Conservation (phyloP, 2,888 invertebrate genomes). For the Patella pellucida region DNA sequence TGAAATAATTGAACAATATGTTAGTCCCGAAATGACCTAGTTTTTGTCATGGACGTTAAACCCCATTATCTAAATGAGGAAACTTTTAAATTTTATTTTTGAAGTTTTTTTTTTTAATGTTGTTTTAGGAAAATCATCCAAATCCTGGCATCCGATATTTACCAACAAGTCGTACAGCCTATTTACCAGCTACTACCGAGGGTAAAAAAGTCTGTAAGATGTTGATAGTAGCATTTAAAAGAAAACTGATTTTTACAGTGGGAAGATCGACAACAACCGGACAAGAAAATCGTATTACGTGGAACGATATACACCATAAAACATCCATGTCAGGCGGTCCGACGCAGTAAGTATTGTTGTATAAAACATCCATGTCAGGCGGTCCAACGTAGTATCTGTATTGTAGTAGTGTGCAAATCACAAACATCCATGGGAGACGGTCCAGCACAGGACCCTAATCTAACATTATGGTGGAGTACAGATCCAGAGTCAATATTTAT, state of each 20-base stretch:
- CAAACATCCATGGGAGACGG: too few species aligned
- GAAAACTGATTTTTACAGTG: constrained; percentile 54
- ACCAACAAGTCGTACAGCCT: constrained; percentile 57
- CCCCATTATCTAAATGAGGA: too few species aligned
- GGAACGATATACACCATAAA: constrained; percentile 63
- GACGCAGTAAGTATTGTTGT: constrained; percentile 32
- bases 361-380: constrained; percentile 14
- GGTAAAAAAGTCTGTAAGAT: constrained; percentile 50
- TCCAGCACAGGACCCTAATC: too few species aligned
- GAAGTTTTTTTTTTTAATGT: neutral
- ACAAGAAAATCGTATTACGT: constrained; percentile 51
- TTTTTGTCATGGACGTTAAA: too few species aligned
- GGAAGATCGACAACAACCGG: constrained; percentile 60
- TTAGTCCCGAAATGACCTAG: too few species aligned
- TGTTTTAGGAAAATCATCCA: constrained; percentile 51
- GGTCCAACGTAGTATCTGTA: constrained; percentile 40
- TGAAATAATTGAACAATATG: too few species aligned
- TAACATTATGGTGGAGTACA: too few species aligned
- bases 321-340: constrained; percentile 45
- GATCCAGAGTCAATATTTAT: too few species aligned
- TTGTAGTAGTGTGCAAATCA: too few species aligned
- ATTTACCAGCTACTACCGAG: constrained; percentile 56
- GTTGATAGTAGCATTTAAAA: constrained; percentile 54
- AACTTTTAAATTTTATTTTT: too few species aligned
- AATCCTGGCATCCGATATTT: constrained; percentile 52